Percentiles rank a stretch among this genome's conserved stretches.
These are phyloP conservation scores for Schizopygopsis pylzovi DNA, from an alignment of 2,797 vertebrate species.

Conservation along the genomic window DNA sequence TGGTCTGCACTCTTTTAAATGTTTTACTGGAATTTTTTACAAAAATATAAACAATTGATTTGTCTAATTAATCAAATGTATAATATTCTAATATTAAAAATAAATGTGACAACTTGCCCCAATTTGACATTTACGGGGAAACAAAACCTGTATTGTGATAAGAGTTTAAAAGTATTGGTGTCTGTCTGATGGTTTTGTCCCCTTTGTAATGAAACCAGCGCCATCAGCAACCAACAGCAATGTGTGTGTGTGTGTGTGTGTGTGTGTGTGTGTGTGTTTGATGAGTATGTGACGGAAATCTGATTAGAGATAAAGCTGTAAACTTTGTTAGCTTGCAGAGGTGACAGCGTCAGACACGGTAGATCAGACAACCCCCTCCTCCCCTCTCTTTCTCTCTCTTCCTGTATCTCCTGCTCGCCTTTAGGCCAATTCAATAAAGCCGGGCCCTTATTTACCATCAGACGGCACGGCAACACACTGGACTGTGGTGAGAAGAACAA, in stretches of 20 bases:
- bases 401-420: constrained; percentile 9
- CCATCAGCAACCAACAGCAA: constrained; percentile 16
- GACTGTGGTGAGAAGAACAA: constrained; percentile 65
- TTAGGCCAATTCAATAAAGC: constrained; percentile 63
- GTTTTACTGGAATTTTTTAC: too few species aligned
- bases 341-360: constrained; percentile 40
- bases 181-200: constrained; percentile 11
- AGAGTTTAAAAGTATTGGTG: not conserved
- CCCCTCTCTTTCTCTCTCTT: constrained; percentile 33
- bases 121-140: not conserved
- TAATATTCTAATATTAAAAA: not conserved
- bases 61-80: not conserved
- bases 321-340: constrained; percentile 59
- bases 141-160: not conserved
- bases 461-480: constrained; percentile 63
- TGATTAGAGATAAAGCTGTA: constrained; percentile 58
- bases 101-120: not conserved
- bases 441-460: constrained; percentile 64
- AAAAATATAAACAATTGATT: too few species aligned
- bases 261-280: not conserved
- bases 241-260: not conserved
- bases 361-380: constrained; percentile 27
- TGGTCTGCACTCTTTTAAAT: too few species aligned
- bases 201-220: not conserved
- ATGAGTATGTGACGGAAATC: constrained; percentile 54